phyloP scores from a whole-genome alignment of 2,888 invertebrate genomes.

The Oscheius onirici region DNA sequence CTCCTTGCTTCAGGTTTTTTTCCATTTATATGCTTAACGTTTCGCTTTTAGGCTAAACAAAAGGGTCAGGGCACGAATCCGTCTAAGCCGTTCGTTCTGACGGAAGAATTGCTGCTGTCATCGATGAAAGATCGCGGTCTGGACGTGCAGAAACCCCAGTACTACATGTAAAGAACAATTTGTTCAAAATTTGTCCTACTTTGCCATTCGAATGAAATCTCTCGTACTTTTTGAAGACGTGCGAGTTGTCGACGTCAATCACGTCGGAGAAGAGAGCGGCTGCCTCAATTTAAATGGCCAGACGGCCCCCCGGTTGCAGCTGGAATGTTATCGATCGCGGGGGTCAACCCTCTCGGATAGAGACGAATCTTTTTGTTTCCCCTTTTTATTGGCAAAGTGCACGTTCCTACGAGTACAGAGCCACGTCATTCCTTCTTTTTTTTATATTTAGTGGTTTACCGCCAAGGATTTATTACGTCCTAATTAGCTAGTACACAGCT shows the following conservation, averaged over 20 bases:
- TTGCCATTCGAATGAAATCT: not conserved
- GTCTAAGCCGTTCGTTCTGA: slow-evolving; percentile 81
- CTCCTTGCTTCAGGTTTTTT: slow-evolving; percentile 85
- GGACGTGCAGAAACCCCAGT: slow-evolving; percentile 90
- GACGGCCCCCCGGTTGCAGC: slow-evolving; percentile 6
- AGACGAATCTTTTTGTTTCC: slow-evolving; percentile 3
- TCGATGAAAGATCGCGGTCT: slow-evolving; percentile 95
- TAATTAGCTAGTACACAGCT: too few relatives aligned
- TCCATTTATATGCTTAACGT: not conserved
- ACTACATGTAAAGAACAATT: slow-evolving; percentile 46
- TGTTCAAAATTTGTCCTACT: not conserved
- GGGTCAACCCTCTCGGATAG: not conserved
- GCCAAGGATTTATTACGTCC: too few relatives aligned
- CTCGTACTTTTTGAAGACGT: not conserved
- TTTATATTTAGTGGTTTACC: too few relatives aligned
- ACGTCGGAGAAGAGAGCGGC: slow-evolving; percentile 5
- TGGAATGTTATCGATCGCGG: slow-evolving; percentile 11
- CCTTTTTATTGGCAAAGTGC: not conserved
- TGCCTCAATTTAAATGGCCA: slow-evolving; percentile 14
- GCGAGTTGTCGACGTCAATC: slow-evolving; percentile 3
- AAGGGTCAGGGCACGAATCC: slow-evolving; percentile 1
- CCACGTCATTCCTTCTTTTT: too few relatives aligned
- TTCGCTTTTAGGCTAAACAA: slow-evolving; percentile 11
- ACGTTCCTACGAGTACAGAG: too few relatives aligned
- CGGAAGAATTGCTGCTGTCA: slow-evolving; percentile 87